A percentile compares a stretch with the other conserved stretches of the same genome.
Evolutionary conservation across 2,797 vertebrate species (phyloP).

Genomic region (Hafferia zeledoni): DNA sequence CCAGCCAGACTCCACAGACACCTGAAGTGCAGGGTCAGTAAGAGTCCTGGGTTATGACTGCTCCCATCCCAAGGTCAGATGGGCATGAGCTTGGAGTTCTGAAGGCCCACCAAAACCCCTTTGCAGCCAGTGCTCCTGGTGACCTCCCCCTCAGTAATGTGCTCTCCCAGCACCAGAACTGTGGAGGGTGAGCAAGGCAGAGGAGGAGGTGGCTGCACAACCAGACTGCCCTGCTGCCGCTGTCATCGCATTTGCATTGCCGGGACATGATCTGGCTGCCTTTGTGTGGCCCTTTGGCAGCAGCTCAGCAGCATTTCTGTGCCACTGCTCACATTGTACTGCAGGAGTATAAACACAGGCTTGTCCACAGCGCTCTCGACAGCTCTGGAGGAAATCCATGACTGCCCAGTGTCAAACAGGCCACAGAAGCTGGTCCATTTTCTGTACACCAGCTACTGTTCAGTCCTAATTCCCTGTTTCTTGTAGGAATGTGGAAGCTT

Average conservation of each 20-base stretch:
- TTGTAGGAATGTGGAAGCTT: background rate
- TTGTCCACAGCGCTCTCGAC: slow-evolving; percentile 16
- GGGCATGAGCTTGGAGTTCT: background rate
- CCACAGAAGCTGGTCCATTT: background rate
- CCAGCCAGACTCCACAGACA: background rate
- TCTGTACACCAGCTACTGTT: background rate
- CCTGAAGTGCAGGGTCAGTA: background rate
- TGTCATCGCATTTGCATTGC: slow-evolving; percentile 2
- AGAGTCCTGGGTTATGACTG: background rate
- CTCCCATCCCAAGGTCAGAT: background rate
- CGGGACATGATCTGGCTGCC: slow-evolving; percentile 35
- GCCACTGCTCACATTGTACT: slow-evolving; percentile 70
- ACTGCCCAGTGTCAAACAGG: background rate
- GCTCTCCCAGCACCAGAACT: background rate
- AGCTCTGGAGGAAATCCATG: slow-evolving; percentile 50
- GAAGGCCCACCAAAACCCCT: background rate
- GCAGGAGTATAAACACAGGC: slow-evolving; percentile 45
- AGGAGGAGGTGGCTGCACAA: background rate
- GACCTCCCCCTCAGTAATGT: background rate
- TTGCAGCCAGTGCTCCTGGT: background rate
- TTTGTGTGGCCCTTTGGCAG: slow-evolving; percentile 57
- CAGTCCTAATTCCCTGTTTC: background rate
- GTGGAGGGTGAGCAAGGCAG: background rate
- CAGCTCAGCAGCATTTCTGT: slow-evolving; percentile 56
- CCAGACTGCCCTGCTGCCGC: background rate